Percentiles rank a stretch among this genome's conserved stretches.
phyloP scores from a whole-genome alignment of 2,888 invertebrate genomes.

The Caenorhabditis sulstoni region DNA sequence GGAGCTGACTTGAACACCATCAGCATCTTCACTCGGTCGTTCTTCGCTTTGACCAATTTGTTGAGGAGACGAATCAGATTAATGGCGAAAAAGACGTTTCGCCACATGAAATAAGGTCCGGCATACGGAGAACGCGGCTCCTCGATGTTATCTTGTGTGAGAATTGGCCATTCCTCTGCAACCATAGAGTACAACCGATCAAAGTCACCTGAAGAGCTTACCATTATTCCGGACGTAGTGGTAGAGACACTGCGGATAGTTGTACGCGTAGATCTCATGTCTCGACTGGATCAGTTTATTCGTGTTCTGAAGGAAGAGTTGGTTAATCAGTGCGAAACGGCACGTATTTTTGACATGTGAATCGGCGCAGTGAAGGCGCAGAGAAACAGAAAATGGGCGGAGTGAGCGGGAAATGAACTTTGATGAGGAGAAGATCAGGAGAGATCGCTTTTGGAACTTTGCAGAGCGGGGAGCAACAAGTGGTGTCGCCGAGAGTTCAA shows the following conservation, averaged over 20 bases:
- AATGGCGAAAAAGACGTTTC: conserved; percentile 97
- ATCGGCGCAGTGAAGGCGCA: conserved; percentile 19
- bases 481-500: too few relatives aligned
- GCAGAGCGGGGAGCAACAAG: conserved; percentile 1
- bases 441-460: conserved; percentile 48
- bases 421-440: conserved; percentile 11
- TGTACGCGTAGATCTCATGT: conserved; percentile 84
- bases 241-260: conserved; percentile 77
- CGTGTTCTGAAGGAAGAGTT: conserved; percentile 55
- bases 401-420: conserved; percentile 45
- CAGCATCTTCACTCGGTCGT: conserved; percentile 92
- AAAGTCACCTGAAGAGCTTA: conserved; percentile 19
- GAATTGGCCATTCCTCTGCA: conserved; percentile 78
- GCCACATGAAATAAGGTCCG: conserved; percentile 89
- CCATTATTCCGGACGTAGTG: conserved; percentile 76
- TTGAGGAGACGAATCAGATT: conserved; percentile 94
- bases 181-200: too few relatives aligned
- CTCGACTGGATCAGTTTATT: conserved; percentile 87
- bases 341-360: conserved; percentile 47
- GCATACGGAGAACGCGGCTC: conserved; percentile 55
- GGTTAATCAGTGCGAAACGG: conserved; percentile 11
- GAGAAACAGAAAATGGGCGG: conserved; percentile 8
- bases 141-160: conserved; percentile 77
- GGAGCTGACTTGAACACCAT: conserved; percentile 99
- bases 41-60: conserved; percentile 99